Conservation (phyloP, 1,140 invertebrate species). For the Philotrypesis tridentata region DNA sequence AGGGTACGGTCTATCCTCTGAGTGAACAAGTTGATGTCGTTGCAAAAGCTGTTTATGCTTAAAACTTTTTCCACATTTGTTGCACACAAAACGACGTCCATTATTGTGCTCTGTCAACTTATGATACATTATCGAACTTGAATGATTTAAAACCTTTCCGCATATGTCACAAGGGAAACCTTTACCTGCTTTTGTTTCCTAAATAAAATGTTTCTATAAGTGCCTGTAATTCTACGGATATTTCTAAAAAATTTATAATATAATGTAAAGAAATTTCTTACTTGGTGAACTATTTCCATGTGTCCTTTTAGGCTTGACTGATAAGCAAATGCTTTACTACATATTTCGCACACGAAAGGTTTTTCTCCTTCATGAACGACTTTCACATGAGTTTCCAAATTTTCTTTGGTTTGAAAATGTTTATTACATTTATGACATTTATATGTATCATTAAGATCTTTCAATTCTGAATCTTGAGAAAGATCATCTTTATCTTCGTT, state of each 20-base stretch:
- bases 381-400: slow-evolving; percentile 76
- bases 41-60: slow-evolving; percentile 82
- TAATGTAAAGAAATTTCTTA: slow-evolving; percentile 45
- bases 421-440: slow-evolving; percentile 76
- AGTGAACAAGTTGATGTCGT: slow-evolving; percentile 82
- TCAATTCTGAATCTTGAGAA: slow-evolving; percentile 21
- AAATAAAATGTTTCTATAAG: slow-evolving; percentile 40
- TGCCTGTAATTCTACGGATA: background rate
- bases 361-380: slow-evolving; percentile 74
- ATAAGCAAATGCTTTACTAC: slow-evolving; percentile 76
- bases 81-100: slow-evolving; percentile 79
- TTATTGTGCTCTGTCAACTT: slow-evolving; percentile 81
- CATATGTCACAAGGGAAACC: slow-evolving; percentile 80
- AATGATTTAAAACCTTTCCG: slow-evolving; percentile 79
- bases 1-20: slow-evolving; percentile 77
- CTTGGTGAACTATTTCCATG: slow-evolving; percentile 71
- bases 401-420: slow-evolving; percentile 75
- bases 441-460: slow-evolving; percentile 54
- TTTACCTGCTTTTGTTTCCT: slow-evolving; percentile 61
- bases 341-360: slow-evolving; percentile 75
- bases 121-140: slow-evolving; percentile 82
- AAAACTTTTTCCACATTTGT: slow-evolving; percentile 81
- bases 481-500: slow-evolving; percentile 2
- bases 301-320: slow-evolving; percentile 77
- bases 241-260: background rate